Evolutionary conservation across 2,888 invertebrate species (phyloP).

Genomic region (Leptopterna dolabrata): DNA sequence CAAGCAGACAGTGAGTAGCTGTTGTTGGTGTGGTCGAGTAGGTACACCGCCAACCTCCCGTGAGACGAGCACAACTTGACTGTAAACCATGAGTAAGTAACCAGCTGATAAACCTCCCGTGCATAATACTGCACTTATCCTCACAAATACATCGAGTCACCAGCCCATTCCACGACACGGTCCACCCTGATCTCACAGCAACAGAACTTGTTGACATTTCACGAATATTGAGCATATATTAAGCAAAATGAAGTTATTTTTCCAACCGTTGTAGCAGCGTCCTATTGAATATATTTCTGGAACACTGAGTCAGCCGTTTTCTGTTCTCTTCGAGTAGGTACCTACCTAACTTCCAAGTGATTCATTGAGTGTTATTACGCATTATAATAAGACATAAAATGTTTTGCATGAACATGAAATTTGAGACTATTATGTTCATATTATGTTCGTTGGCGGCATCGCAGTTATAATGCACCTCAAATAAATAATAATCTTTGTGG

Average conservation of each 20-base stretch:
- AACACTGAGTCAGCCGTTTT: neutral
- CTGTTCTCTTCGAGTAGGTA: neutral
- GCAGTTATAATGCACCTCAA: too few relatives aligned
- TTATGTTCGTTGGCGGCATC: too few relatives aligned
- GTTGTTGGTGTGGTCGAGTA: neutral
- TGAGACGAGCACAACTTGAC: slow-evolving; percentile 26
- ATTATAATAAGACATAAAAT: too few relatives aligned
- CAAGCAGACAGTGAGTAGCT: neutral
- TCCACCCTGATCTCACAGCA: neutral
- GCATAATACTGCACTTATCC: neutral
- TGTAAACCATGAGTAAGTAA: slow-evolving; percentile 45
- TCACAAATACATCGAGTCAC: neutral
- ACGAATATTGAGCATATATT: neutral
- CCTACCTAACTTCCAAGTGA: too few relatives aligned
- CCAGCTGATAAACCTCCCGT: neutral
- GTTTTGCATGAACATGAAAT: too few relatives aligned
- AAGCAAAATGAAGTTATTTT: neutral
- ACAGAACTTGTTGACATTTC: neutral
- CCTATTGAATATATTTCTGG: neutral
- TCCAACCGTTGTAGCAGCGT: neutral
- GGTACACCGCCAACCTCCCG: slow-evolving; percentile 13
- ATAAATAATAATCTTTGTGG: too few relatives aligned
- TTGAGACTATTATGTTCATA: too few relatives aligned
- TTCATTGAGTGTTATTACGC: too few relatives aligned
- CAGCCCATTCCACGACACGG: neutral